phyloP scores from a whole-genome alignment of 1,140 invertebrate genomes.

The Philotrypesis tridentata region DNA sequence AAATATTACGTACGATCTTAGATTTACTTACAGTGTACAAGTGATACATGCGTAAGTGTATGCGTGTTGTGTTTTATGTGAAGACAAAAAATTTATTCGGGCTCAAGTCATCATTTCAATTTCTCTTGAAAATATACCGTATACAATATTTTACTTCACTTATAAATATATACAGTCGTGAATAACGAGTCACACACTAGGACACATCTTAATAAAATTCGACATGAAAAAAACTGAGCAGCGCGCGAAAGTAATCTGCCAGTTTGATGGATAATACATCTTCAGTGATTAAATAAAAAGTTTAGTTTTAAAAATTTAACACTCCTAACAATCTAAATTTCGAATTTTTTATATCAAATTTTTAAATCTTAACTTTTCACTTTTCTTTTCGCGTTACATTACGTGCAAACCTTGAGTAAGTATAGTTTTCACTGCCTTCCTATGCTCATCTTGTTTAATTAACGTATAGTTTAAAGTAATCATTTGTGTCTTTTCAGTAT shows the following conservation, averaged over 20 bases:
- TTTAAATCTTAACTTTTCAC: slow-evolving; percentile 45
- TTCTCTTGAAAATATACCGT: slow-evolving; percentile 72
- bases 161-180: slow-evolving; percentile 73
- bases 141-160: slow-evolving; percentile 73
- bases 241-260: slow-evolving; percentile 57
- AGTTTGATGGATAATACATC: slow-evolving; percentile 39
- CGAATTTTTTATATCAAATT: slow-evolving; percentile 39
- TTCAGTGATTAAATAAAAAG: slow-evolving; percentile 32
- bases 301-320: slow-evolving; percentile 46
- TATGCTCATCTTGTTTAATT: slow-evolving; percentile 29
- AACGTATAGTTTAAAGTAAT: slow-evolving; percentile 56
- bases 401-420: slow-evolving; percentile 38
- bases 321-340: slow-evolving; percentile 34
- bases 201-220: slow-evolving; percentile 59
- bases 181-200: slow-evolving; percentile 66
- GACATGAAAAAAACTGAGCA: slow-evolving; percentile 68
- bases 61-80: slow-evolving; percentile 42
- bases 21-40: slow-evolving; percentile 42
- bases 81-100: slow-evolving; percentile 47
- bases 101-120: slow-evolving; percentile 49
- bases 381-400: slow-evolving; percentile 25
- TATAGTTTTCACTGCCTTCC: slow-evolving; percentile 39
- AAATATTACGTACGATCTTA: slow-evolving; percentile 33
- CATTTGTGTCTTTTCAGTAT: slow-evolving; percentile 56
- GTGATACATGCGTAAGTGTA: slow-evolving; percentile 42